A percentile compares a stretch with the other conserved stretches of the same genome.
These are phyloP conservation scores for Hemiscyllium ocellatum DNA, from an alignment of 2,113 vertebrate species.

Conservation along the genomic window DNA sequence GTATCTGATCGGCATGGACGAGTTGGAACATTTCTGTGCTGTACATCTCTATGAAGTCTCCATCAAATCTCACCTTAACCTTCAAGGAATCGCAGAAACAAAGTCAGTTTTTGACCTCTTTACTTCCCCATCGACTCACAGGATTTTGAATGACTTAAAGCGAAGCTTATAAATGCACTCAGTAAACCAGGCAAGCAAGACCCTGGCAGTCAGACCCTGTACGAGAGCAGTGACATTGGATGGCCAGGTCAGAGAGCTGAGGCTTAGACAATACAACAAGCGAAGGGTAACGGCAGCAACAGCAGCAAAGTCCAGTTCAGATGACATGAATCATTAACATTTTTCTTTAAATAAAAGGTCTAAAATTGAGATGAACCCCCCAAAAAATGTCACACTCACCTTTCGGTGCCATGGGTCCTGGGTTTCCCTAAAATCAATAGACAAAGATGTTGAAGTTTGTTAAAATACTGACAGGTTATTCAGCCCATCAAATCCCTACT, in stretches of 20 bases:
- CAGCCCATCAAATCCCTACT: not conserved
- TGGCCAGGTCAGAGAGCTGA: not conserved
- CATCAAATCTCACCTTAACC: too few relatives aligned
- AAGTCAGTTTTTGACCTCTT: too few relatives aligned
- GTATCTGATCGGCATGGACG: too few relatives aligned
- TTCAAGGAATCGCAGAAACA: too few relatives aligned
- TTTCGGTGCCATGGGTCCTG: conserved; percentile 8
- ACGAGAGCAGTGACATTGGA: too few relatives aligned
- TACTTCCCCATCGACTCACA: too few relatives aligned
- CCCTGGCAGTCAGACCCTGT: too few relatives aligned
- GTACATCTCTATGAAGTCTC: too few relatives aligned
- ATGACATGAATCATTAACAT: not conserved
- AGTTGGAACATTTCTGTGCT: too few relatives aligned
- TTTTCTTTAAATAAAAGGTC: not conserved
- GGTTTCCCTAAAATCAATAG: not conserved
- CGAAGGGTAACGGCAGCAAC: not conserved
- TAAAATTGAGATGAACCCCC: not conserved
- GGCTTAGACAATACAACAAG: not conserved
- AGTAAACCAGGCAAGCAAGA: too few relatives aligned
- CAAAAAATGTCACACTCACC: not conserved
- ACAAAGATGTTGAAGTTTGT: not conserved
- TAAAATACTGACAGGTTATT: not conserved
- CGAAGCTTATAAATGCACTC: too few relatives aligned
- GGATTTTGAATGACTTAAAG: too few relatives aligned
- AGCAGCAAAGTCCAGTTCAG: not conserved